phyloP scores from a whole-genome alignment of 1,140 invertebrate genomes.

The Heliothis virescens region DNA sequence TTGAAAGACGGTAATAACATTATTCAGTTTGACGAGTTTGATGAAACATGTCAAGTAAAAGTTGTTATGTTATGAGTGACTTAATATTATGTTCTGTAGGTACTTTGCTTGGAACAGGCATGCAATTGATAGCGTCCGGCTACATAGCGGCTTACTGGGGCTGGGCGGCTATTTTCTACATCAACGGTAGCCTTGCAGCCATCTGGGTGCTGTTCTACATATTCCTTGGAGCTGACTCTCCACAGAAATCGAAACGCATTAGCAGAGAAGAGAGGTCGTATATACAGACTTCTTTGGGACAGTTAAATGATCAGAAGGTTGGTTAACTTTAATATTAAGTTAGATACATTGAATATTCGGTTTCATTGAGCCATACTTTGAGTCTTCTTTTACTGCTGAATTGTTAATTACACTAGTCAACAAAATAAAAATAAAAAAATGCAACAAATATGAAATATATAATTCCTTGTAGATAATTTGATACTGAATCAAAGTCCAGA shows the following conservation, averaged over 20 bases:
- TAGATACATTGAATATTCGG: too few species aligned
- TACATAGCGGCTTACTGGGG: slow-evolving; percentile 88
- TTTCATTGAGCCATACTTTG: too few species aligned
- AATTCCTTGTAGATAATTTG: too few species aligned
- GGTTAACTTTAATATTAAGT: background rate
- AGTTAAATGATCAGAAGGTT: slow-evolving; percentile 71
- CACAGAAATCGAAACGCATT: slow-evolving; percentile 87
- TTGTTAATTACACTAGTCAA: too few species aligned
- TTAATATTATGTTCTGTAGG: slow-evolving; percentile 5
- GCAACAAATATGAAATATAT: too few species aligned
- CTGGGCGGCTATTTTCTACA: slow-evolving; percentile 93
- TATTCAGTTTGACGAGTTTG: slow-evolving; percentile 36
- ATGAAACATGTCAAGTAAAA: slow-evolving; percentile 39
- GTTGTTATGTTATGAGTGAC: background rate
- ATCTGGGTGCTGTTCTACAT: slow-evolving; percentile 89
- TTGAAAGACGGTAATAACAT: too few species aligned
- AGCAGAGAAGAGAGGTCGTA: slow-evolving; percentile 87
- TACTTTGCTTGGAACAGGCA: slow-evolving; percentile 88
- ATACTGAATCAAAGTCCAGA: too few species aligned
- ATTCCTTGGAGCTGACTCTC: slow-evolving; percentile 88
- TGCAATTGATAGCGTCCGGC: slow-evolving; percentile 90
- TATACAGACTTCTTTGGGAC: slow-evolving; percentile 88
- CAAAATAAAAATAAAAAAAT: too few species aligned
- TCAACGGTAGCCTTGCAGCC: slow-evolving; percentile 89
- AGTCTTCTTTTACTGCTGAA: too few species aligned